Conservation (phyloP, 2,797 vertebrate species). For the Anableps anableps region DNA sequence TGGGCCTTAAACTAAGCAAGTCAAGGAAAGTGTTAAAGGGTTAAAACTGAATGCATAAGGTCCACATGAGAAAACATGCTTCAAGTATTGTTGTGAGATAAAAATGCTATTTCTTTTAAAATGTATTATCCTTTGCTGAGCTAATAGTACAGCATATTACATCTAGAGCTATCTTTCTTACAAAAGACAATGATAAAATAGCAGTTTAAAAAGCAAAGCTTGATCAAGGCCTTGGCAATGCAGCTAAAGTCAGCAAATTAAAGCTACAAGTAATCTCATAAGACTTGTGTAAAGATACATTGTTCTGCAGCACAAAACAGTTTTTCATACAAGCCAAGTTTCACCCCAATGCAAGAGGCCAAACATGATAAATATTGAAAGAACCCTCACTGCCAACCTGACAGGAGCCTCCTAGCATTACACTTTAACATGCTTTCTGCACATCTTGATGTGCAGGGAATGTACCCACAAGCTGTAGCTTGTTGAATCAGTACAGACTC, state of each 20-base stretch:
- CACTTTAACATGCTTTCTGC: conserved; percentile 6
- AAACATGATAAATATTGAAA: conserved; percentile 10
- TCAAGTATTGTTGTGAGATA: neutral
- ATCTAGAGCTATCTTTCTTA: neutral
- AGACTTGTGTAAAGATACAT: neutral
- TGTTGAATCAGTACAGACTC: neutral
- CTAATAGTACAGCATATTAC: neutral
- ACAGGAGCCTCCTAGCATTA: conserved; percentile 1
- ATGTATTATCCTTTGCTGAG: neutral
- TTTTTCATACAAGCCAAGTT: neutral
- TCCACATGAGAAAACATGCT: conserved; percentile 10
- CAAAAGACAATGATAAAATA: neutral
- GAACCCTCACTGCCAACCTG: neutral
- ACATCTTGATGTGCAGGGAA: neutral
- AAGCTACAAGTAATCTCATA: neutral
- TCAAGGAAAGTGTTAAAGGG: conserved; percentile 23
- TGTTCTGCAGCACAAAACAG: neutral
- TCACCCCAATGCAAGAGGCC: neutral
- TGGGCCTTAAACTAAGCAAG: conserved; percentile 7
- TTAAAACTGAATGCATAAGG: neutral
- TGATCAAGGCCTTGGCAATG: neutral
- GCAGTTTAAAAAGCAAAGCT: neutral
- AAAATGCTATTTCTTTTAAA: neutral
- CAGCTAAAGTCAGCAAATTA: neutral
- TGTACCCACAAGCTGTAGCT: conserved; percentile 3